Percentiles rank a stretch among this genome's conserved stretches.
Evolutionary conservation across 2,888 invertebrate genomes (phyloP).

Genomic region (Mystacides longicornis): DNA sequence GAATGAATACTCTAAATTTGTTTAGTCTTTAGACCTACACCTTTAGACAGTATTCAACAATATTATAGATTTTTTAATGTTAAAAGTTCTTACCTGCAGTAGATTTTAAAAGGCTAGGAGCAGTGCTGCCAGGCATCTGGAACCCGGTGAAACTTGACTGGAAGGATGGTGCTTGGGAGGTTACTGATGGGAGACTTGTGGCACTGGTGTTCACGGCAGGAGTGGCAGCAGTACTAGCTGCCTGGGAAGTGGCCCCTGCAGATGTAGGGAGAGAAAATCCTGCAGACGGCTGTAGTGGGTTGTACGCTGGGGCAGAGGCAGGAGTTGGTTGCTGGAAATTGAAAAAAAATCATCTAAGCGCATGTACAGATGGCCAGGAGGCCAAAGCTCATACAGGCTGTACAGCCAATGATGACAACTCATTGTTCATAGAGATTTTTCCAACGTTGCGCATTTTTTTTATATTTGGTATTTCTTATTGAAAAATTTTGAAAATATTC

Average conservation of each 20-base stretch:
- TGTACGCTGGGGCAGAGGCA: not conserved
- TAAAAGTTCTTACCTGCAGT: not conserved
- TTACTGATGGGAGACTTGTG: not conserved
- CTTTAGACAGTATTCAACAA: too few species aligned
- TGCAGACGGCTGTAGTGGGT: not conserved
- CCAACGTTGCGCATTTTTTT: too few species aligned
- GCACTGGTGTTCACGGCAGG: not conserved
- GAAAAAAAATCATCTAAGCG: too few species aligned
- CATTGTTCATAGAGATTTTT: too few species aligned
- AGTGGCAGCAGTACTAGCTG: slow-evolving; percentile 1
- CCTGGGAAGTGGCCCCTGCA: not conserved
- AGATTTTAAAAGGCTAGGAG: not conserved
- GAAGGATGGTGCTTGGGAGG: not conserved
- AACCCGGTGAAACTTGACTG: not conserved
- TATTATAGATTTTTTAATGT: too few species aligned
- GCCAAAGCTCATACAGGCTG: too few species aligned
- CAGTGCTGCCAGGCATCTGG: not conserved
- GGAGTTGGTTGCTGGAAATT: not conserved
- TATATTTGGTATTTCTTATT: too few species aligned
- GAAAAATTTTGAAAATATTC: too few species aligned
- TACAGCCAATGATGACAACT: too few species aligned
- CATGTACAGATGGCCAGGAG: too few species aligned
- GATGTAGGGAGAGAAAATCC: not conserved
- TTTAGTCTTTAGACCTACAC: too few species aligned
- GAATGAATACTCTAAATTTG: too few species aligned